Percentiles rank a stretch among this genome's conserved stretches.
Conservation (phyloP, 2,797 vertebrate genomes). For the Peromyscus nudipes region DNA sequence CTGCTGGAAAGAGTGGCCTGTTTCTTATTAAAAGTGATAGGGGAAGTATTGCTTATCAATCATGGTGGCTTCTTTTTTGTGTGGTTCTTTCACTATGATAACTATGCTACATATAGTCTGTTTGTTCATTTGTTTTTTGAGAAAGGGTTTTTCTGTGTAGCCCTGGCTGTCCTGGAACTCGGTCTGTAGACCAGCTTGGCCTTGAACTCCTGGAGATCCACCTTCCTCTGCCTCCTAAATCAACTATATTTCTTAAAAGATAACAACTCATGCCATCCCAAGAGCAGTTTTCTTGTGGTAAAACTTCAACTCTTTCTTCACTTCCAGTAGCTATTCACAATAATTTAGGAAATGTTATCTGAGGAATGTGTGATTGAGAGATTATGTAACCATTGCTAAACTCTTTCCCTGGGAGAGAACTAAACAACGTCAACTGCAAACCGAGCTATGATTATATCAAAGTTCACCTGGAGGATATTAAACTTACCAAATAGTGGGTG, state of each 20-base stretch:
- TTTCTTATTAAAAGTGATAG: constrained; percentile 49
- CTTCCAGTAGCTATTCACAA: constrained; percentile 42
- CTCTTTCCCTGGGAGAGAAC: neutral
- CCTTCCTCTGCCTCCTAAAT: neutral
- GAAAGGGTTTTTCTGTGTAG: no score
- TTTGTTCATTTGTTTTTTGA: neutral
- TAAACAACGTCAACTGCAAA: neutral
- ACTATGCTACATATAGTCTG: no score
- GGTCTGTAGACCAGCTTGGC: neutral
- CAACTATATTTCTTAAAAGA: constrained; percentile 47
- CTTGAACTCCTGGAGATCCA: neutral
- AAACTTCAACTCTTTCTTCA: neutral
- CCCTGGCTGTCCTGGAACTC: no score
- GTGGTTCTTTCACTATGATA: no score
- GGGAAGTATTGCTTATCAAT: neutral
- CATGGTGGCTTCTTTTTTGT: neutral
- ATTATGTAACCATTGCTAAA: neutral
- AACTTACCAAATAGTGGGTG: neutral
- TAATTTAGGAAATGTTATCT: constrained; percentile 10
- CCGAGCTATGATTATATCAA: neutral
- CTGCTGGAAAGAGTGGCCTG: neutral
- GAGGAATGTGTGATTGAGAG: neutral
- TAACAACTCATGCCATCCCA: constrained; percentile 44
- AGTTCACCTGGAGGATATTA: neutral
- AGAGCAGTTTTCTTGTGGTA: constrained; percentile 6